These are phyloP conservation scores for Percopsis transmontana DNA, from an alignment of 2,113 vertebrate genomes.

Conservation along the genomic window DNA sequence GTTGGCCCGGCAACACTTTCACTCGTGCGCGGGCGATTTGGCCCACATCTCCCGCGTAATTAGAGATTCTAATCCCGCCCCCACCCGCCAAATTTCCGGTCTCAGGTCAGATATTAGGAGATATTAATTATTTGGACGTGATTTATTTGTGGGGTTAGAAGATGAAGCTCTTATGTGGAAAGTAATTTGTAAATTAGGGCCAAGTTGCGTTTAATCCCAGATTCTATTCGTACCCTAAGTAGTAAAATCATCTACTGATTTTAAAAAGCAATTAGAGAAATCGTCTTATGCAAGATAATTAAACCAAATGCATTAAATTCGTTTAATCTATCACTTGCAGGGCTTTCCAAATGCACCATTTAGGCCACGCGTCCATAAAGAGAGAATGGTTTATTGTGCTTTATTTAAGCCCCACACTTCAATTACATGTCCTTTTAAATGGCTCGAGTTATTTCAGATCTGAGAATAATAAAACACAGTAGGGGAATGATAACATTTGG, in stretches of 20 bases:
- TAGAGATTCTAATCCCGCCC: conserved; percentile 68
- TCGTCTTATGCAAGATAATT: conserved; percentile 68
- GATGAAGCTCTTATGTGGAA: conserved; percentile 76
- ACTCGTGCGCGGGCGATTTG: conserved; percentile 59
- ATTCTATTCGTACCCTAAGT: background rate
- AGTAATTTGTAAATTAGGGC: conserved; percentile 67
- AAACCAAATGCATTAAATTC: conserved; percentile 46
- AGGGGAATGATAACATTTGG: background rate
- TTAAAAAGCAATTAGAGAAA: conserved; percentile 76
- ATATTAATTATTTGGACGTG: conserved; percentile 77
- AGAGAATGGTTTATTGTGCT: background rate
- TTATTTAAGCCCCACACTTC: background rate
- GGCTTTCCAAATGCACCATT: conserved; percentile 39
- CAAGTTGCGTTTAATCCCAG: conserved; percentile 7
- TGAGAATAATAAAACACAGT: background rate
- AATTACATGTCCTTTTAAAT: conserved; percentile 1
- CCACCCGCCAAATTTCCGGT: conserved; percentile 73
- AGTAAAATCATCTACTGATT: background rate
- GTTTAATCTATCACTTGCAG: conserved; percentile 40
- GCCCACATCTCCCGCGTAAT: conserved; percentile 75
- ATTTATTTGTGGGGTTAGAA: conserved; percentile 60
- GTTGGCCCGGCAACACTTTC: conserved; percentile 64
- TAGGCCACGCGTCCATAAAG: conserved; percentile 5
- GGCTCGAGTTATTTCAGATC: background rate
- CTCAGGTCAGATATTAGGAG: conserved; percentile 73